Percentiles rank a stretch among this genome's conserved stretches.
Conservation (phyloP, 2,888 invertebrate species). For the Aproaerema taeniolella region DNA sequence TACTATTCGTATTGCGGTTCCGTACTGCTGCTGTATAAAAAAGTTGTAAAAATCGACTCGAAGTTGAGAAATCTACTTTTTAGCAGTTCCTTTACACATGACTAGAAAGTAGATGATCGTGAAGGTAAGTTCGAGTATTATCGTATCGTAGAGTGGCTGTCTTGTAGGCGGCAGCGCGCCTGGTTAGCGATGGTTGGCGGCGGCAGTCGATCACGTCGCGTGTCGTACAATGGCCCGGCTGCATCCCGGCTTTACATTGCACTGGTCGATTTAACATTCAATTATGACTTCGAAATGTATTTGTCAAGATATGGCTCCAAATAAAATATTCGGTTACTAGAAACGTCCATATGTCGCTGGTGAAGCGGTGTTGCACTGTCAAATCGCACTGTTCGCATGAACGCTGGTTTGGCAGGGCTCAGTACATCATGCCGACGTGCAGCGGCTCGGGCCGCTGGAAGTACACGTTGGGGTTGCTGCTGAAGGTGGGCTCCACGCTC, state of each 20-base stretch:
- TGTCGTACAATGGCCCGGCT: too few species aligned
- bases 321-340: not conserved
- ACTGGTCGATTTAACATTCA: too few species aligned
- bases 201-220: too few species aligned
- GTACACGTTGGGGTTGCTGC: conserved; percentile 94
- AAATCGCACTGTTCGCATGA: conserved; percentile 67
- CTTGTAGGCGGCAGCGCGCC: too few species aligned
- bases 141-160: too few species aligned
- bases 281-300: too few species aligned
- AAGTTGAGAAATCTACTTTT: conserved; percentile 10
- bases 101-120: conserved; percentile 32
- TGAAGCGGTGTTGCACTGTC: conserved; percentile 42
- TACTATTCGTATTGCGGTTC: conserved; percentile 15
- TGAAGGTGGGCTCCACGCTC: conserved; percentile 89
- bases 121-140: too few species aligned
- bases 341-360: not conserved
- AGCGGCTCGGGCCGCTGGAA: conserved; percentile 89
- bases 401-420: conserved; percentile 74
- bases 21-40: conserved; percentile 27
- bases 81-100: conserved; percentile 17
- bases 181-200: too few species aligned
- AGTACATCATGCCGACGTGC: conserved; percentile 95
- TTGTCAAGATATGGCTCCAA: conserved; percentile 1
- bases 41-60: not conserved
- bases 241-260: too few species aligned